Percentiles rank a stretch among this genome's conserved stretches.
Conservation (phyloP, 37 sponge, comb jelly and placozoan species). For the Crambe crambe region DNA sequence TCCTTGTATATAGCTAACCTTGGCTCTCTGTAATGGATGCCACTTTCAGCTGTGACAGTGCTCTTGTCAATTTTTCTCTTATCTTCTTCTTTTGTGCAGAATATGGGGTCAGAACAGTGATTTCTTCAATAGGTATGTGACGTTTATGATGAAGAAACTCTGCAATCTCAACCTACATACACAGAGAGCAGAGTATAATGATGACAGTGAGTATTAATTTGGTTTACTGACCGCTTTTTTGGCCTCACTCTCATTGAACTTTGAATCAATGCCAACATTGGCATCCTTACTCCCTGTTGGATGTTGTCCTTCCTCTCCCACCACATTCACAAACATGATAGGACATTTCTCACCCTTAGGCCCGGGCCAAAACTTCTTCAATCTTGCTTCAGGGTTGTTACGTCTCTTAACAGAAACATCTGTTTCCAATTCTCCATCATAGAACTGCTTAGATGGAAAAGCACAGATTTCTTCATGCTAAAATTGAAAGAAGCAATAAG, state of each 20-base stretch:
- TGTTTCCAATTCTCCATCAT: constrained; percentile 45
- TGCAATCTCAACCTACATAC: constrained; percentile 44
- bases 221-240: constrained; percentile 65
- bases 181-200: no score
- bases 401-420: constrained; percentile 33
- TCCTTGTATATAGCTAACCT: constrained; percentile 30
- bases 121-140: neutral
- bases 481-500: neutral
- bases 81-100: constrained; percentile 46
- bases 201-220: no score
- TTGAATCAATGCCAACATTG: constrained; percentile 33
- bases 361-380: constrained; percentile 61
- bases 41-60: constrained; percentile 25
- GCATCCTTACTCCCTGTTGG: neutral
- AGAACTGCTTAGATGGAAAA: constrained; percentile 68
- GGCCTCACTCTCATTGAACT: constrained; percentile 57
- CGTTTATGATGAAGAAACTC: neutral
- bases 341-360: constrained; percentile 24
- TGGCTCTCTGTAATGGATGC: constrained; percentile 65
- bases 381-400: neutral
- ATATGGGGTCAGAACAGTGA: constrained; percentile 70
- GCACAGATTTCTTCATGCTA: constrained; percentile 70
- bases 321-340: constrained; percentile 67
- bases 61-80: neutral
- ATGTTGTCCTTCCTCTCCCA: constrained; percentile 42